Evolutionary conservation across 1,140 invertebrate genomes (phyloP).

Genomic region (Saccostrea echinata): DNA sequence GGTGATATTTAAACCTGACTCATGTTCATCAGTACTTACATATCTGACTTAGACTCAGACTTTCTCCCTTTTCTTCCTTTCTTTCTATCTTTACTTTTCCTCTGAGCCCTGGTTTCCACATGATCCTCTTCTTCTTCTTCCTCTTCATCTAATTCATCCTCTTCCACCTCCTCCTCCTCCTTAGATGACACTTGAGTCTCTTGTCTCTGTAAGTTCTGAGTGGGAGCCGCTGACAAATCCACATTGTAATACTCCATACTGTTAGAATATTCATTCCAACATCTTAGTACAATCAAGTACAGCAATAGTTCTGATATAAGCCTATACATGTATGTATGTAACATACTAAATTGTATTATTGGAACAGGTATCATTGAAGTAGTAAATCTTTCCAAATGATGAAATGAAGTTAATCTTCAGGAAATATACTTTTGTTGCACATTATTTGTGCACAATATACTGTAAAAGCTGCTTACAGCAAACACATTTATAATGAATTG

Average conservation of each 20-base stretch:
- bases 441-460: no score
- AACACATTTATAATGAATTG: no score
- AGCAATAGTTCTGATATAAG: not conserved
- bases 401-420: no score
- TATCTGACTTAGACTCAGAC: constrained; percentile 11
- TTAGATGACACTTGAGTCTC: constrained; percentile 59
- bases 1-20: not conserved
- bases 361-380: no score
- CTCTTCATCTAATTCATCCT: constrained; percentile 70
- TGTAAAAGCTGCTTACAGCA: no score
- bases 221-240: constrained; percentile 70
- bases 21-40: not conserved
- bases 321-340: no score
- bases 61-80: not conserved
- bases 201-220: constrained; percentile 75
- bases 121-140: constrained; percentile 59
- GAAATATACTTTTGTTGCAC: no score
- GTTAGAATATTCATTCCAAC: not conserved
- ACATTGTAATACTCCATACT: constrained; percentile 76
- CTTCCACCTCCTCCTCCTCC: constrained; percentile 36
- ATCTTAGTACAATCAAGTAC: not conserved
- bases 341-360: no score
- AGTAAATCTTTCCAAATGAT: no score
- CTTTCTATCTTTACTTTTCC: not conserved
- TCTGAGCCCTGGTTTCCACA: constrained; percentile 21